A percentile compares a stretch with the other conserved stretches of the same genome.
Conservation (phyloP, 1,140 invertebrate genomes). For the Antheraea mylitta region DNA sequence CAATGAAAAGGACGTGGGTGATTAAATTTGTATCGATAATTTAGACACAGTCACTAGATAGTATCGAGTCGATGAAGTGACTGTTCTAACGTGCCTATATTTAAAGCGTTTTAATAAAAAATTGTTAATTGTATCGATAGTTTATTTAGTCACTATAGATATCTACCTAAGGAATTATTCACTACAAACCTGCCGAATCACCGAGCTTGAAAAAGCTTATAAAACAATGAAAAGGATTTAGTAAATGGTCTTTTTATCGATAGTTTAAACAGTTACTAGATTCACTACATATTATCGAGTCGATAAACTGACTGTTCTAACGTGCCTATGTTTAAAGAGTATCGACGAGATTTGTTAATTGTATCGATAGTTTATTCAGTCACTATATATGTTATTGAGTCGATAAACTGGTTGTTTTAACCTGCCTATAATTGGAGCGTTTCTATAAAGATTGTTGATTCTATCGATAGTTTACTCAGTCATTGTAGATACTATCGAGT, state of each 20-base stretch:
- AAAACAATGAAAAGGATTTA: conserved; percentile 20
- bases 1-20: conserved; percentile 21
- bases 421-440: no score
- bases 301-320: not conserved
- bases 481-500: no score
- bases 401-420: no score
- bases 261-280: not conserved
- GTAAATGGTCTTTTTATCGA: conserved; percentile 11
- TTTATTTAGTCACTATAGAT: no score
- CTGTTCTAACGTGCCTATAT: no score
- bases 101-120: no score
- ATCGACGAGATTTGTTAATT: no score
- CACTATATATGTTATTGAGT: not conserved
- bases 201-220: conserved; percentile 24
- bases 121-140: not conserved
- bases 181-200: conserved; percentile 12
- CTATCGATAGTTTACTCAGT: no score
- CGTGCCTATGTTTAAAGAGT: no score
- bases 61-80: not conserved
- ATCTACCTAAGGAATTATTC: conserved; percentile 32
- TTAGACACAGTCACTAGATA: not conserved
- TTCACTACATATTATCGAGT: not conserved
- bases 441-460: no score
- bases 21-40: conserved; percentile 11
- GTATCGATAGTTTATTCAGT: not conserved